A percentile compares a stretch with the other conserved stretches of the same genome.
phyloP scores from a whole-genome alignment of 1,140 invertebrate species.

The Plodia interpunctella region DNA sequence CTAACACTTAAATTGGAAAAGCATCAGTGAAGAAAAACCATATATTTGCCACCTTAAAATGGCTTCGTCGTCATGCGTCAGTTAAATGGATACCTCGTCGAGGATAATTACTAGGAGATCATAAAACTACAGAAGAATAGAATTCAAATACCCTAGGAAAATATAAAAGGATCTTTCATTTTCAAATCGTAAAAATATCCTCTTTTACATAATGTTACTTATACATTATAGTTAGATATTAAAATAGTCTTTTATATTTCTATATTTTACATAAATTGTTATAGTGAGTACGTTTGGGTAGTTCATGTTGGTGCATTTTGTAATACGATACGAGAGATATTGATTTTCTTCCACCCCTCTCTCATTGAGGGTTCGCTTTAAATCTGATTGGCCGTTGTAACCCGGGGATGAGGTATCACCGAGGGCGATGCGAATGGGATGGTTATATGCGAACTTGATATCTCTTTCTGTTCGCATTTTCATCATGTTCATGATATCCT shows the following conservation, averaged over 20 bases:
- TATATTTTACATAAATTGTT: too few species aligned
- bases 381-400: slow-evolving; percentile 10
- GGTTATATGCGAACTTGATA: not conserved
- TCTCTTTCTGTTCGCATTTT: not conserved
- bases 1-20: too few species aligned
- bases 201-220: too few species aligned
- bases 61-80: slow-evolving; percentile 6
- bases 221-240: too few species aligned
- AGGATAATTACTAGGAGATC: not conserved
- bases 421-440: not conserved
- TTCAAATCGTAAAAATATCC: too few species aligned
- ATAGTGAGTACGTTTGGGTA: too few species aligned
- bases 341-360: slow-evolving; percentile 9
- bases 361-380: slow-evolving; percentile 5
- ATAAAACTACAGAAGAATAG: not conserved
- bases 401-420: slow-evolving; percentile 21
- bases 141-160: too few species aligned
- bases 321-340: slow-evolving; percentile 4
- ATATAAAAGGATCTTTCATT: too few species aligned
- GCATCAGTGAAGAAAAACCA: not conserved
- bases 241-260: too few species aligned
- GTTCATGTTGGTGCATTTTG: too few species aligned
- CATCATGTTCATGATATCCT: slow-evolving; percentile 7
- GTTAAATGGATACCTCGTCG: not conserved
- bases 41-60: slow-evolving; percentile 7